Conservation (phyloP, 2,797 vertebrate genomes). For the Chelonia mydas region DNA sequence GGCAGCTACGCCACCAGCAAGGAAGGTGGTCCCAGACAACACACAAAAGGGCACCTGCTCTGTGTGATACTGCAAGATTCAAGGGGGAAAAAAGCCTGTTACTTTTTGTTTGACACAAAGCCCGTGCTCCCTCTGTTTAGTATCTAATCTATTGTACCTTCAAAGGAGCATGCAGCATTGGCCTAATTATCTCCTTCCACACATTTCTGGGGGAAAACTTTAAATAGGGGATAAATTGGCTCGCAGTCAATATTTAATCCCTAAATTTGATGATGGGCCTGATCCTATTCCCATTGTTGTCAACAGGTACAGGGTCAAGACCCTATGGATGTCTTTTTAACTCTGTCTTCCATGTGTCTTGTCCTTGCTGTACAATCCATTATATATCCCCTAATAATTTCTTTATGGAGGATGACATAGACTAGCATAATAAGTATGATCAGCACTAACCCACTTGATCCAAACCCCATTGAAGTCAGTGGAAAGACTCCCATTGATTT, state of each 20-base stretch:
- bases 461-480: neutral
- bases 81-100: constrained; percentile 60
- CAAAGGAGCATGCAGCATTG: constrained; percentile 58
- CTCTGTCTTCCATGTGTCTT: neutral
- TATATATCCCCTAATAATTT: neutral
- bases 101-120: constrained; percentile 66
- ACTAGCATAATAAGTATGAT: neutral
- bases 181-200: constrained; percentile 66
- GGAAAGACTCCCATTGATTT: constrained; percentile 43
- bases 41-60: constrained; percentile 50
- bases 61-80: constrained; percentile 66
- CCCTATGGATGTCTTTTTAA: neutral
- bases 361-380: neutral
- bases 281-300: neutral
- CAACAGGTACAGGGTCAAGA: neutral
- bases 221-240: neutral
- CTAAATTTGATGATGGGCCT: neutral
- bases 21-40: constrained; percentile 68
- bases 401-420: neutral
- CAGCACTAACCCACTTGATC: constrained; percentile 22
- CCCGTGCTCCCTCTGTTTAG: constrained; percentile 54
- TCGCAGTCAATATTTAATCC: constrained; percentile 31
- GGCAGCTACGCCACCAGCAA: constrained; percentile 55
- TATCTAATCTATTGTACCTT: constrained; percentile 66
- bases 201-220: constrained; percentile 60